Percentiles rank a stretch among this genome's conserved stretches.
phyloP scores from a whole-genome alignment of 92 coral and sea anemone species.

The Zoanthus sociatus region DNA sequence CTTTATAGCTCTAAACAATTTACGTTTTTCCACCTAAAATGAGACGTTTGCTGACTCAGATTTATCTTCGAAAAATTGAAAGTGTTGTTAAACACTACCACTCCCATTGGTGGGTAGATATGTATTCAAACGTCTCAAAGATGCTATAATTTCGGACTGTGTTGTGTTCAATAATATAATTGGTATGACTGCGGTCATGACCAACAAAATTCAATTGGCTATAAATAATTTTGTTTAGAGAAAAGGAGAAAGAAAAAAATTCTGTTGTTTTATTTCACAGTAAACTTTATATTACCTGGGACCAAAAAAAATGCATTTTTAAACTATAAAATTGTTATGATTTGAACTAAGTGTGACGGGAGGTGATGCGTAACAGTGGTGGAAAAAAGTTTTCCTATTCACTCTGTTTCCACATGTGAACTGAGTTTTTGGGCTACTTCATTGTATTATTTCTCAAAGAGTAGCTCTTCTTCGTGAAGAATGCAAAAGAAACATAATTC shows the following conservation, averaged over 20 bases:
- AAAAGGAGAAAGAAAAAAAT: neutral
- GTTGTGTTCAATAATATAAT: neutral
- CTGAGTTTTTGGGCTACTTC: neutral
- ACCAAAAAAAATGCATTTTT: neutral
- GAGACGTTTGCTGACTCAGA: neutral
- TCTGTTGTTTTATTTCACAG: no score
- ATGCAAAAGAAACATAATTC: constrained; percentile 59
- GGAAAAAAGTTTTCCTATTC: neutral
- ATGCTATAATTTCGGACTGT: neutral
- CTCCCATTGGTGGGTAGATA: neutral
- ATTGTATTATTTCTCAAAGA: neutral
- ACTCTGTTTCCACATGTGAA: neutral
- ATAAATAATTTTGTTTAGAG: no score
- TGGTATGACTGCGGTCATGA: constrained; percentile 9
- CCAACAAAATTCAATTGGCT: neutral
- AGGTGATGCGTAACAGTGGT: neutral
- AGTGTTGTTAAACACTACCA: neutral
- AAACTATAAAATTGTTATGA: neutral
- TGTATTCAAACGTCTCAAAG: neutral
- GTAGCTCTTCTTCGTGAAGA: neutral
- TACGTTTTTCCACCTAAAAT: neutral
- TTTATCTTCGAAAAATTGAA: neutral
- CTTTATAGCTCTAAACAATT: neutral
- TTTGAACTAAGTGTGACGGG: neutral
- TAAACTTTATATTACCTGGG: neutral